Evolutionary conservation across 2,888 invertebrate species (phyloP), one percentile per base, ranked within the genome.

Genomic region (Leucophora obtusa): DNA sequence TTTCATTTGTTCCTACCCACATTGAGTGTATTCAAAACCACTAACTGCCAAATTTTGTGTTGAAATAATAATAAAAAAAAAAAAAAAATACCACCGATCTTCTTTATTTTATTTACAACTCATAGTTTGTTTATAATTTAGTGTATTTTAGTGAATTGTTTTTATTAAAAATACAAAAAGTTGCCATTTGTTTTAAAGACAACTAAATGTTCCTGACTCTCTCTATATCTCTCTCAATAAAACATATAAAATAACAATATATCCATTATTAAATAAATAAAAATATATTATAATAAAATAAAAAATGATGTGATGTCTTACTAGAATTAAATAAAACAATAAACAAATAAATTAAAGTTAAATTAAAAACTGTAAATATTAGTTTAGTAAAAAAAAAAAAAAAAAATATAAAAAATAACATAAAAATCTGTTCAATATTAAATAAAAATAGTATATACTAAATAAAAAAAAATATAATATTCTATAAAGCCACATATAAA

Each of bases 261-360:
- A 47, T 51, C 43, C 28, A 56, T 35, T 33, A 62, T 59, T 28
- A 21, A 21, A 56, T 43, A 38, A 63, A 63, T n/a, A 18, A 65
- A 21, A 59, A 51, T 24, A 65, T 10, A 35, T 21, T 38, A 73
- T 24, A 79, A 58, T 38, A 59, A 35, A 54, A 50, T 47, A 17
- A 56, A 70, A 66, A 80, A 69, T 58, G 15, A 80, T 80, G 80
- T 80, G 80, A 80, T 80, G 80, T 80, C 77, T 80, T 80, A 68
- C 65, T 77, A 80, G 68, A 35, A 74, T 74, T 71, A 73, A 69
- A 58, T 24, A 28, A 28, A 56, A 71, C n/a, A 68, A 21, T 60
- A 69, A 65, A 62, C 17, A 54, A 71, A 58, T 43, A 51, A 53
- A 69, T 53, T 65, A 62, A 73, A 35, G 14, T 18, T 70, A 50